Evolutionary conservation across 2,797 vertebrate genomes (phyloP).

Genomic region (Gallinago stenura): DNA sequence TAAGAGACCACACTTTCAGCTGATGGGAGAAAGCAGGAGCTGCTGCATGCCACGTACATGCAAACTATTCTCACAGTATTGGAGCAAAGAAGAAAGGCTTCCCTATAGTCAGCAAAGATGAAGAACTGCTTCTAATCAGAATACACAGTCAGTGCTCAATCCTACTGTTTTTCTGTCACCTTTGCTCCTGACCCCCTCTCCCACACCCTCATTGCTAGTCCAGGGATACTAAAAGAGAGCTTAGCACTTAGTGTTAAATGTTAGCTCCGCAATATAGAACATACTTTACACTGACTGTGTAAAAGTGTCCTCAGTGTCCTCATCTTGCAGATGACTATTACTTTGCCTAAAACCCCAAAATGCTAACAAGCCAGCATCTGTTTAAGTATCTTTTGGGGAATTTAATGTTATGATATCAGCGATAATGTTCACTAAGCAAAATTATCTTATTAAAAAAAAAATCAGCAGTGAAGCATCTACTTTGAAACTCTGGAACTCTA

Average conservation of each 20-base stretch:
- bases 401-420: neutral
- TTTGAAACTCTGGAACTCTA: neutral
- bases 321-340: neutral
- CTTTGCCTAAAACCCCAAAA: neutral
- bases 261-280: neutral
- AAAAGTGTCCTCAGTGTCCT: neutral
- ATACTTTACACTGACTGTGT: neutral
- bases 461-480: neutral
- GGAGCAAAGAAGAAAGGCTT: neutral
- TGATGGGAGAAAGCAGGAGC: neutral
- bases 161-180: neutral
- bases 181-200: neutral
- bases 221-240: neutral
- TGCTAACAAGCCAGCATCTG: neutral
- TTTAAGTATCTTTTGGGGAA: neutral
- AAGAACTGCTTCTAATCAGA: neutral
- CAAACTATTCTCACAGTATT: neutral
- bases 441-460: neutral
- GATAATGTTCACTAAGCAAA: neutral
- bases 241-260: neutral
- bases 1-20: neutral
- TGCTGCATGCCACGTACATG: neutral
- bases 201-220: neutral
- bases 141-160: neutral
- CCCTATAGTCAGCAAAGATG: neutral